Base-by-base conservation (phyloP, 2,888 invertebrate genomes). In the Megalurothrips usitatus region DNA sequence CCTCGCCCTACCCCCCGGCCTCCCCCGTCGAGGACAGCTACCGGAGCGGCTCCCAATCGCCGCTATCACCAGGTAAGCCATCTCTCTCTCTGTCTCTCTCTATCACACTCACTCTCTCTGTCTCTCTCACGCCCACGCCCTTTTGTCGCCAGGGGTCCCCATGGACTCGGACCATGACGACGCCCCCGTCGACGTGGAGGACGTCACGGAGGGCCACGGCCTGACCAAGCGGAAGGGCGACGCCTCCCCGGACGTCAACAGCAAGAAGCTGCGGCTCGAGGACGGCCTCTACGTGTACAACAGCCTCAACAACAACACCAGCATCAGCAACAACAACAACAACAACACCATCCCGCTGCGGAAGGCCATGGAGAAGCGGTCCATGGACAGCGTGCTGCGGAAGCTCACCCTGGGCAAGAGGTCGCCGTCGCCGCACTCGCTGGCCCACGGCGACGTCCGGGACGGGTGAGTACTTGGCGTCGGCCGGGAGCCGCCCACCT, bases 331-430 rank as follows among this genome's bases (percentile, higher is more conserved):
- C 68, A 68, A 23, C 68, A 68, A 23, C 6, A 68, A 68, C 68
- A 4, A 63, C 10, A 63, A 19, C 63, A 4, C 9, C 49, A 52
- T 52, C 19, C 52, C 52, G 14, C 52, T 68, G 68, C 68, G 68
- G 23, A 68, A 68, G 68, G 68, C 68, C 23, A 68, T 68, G 68
- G 68, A 68, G n/a, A 68, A 68, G 26, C 68, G 68, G 23, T 68
- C 68, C 68, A 68, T 68, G 68, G 68, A 68, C 68, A 68, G 68
- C 68, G 68, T 68, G 9, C 26, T 68, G 1, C 68, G 68, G 26
- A 68, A 68, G 68, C 68, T 68, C 0, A 68, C 68, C 68, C 68
- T 68, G 9, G 68, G 68, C 68, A 68, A 23, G 68, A n/a, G 68
- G 68, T 68, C 68, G 26, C 68, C 68, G n/a, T 68, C 68, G 23